These are phyloP conservation scores for Formica selysi DNA, from an alignment of 1,140 invertebrate genomes.

Conservation along the genomic window DNA sequence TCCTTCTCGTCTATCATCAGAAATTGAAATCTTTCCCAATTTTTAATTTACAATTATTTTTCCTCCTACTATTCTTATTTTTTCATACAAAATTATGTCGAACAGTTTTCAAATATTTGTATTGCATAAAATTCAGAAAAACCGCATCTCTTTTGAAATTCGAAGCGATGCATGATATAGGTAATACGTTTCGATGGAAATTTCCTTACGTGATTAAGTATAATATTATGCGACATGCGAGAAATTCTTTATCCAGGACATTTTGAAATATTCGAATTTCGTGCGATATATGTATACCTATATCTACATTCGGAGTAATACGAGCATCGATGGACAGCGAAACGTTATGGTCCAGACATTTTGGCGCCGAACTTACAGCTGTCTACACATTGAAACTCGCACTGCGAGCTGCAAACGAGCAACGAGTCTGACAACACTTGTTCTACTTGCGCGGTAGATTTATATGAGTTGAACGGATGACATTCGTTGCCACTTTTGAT, in stretches of 20 bases:
- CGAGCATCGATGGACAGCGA: conserved; percentile 65
- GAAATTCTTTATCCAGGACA: not conserved
- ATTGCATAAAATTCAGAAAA: conserved; percentile 4
- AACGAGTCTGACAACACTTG: conserved; percentile 54
- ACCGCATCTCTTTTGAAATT: not conserved
- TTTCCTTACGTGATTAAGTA: not conserved
- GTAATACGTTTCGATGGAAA: not conserved
- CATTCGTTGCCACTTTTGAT: conserved; percentile 59
- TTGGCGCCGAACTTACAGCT: conserved; percentile 79
- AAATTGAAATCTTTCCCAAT: not conserved
- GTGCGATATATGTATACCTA: not conserved
- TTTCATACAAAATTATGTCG: not conserved
- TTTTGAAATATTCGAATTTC: conserved; percentile 21
- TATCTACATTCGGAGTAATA: not conserved
- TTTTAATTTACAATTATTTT: not conserved
- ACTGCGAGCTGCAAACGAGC: conserved; percentile 75
- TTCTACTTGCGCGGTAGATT: conserved; percentile 55
- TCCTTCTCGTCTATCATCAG: not conserved
- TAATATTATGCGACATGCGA: not conserved
- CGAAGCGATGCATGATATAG: not conserved
- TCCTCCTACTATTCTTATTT: not conserved
- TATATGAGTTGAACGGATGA: conserved; percentile 58
- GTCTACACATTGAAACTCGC: conserved; percentile 62
- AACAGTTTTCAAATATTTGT: not conserved
- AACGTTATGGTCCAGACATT: conserved; percentile 78